Evolutionary conservation across 1,140 invertebrate species (phyloP).

Genomic region (Drosophila sp.): DNA sequence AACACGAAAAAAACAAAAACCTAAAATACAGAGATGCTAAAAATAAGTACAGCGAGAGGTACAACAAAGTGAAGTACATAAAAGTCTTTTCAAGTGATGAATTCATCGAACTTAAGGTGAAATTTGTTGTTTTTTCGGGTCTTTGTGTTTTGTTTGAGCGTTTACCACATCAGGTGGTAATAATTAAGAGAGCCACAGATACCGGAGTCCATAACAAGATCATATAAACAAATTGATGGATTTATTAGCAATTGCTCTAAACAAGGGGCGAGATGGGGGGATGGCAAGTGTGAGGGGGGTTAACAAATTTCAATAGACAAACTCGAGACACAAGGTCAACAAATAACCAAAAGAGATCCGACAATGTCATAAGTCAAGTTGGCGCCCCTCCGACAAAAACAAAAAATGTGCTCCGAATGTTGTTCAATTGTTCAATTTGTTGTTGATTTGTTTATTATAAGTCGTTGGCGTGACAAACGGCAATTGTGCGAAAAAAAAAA

Average conservation of each 20-base stretch:
- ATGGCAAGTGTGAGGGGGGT: neutral
- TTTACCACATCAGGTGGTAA: slow-evolving; percentile 24
- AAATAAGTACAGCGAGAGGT: slow-evolving; percentile 19
- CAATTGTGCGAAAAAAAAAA: slow-evolving; percentile 54
- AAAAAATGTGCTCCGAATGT: neutral
- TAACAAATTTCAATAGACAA: slow-evolving; percentile 34
- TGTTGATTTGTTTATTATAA: slow-evolving; percentile 32
- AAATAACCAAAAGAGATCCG: slow-evolving; percentile 27
- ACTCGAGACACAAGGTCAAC: slow-evolving; percentile 43
- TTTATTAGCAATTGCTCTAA: slow-evolving; percentile 29
- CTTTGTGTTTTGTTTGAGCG: neutral
- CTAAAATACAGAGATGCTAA: slow-evolving; percentile 14
- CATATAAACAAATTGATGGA: slow-evolving; percentile 38
- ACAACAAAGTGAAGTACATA: slow-evolving; percentile 24
- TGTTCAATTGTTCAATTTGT: slow-evolving; percentile 32
- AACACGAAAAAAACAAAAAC: too few species aligned
- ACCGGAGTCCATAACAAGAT: slow-evolving; percentile 28
- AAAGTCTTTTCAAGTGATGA: slow-evolving; percentile 14
- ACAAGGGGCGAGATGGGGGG: neutral
- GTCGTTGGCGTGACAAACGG: slow-evolving; percentile 54
- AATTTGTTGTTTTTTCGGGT: slow-evolving; percentile 1
- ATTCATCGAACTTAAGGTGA: slow-evolving; percentile 18
- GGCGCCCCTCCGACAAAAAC: slow-evolving; percentile 28
- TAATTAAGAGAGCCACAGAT: neutral
- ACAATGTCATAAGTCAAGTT: slow-evolving; percentile 55